Evolutionary conservation across 2,797 vertebrate species (phyloP).

Genomic region (Rhyacichthys aspro): DNA sequence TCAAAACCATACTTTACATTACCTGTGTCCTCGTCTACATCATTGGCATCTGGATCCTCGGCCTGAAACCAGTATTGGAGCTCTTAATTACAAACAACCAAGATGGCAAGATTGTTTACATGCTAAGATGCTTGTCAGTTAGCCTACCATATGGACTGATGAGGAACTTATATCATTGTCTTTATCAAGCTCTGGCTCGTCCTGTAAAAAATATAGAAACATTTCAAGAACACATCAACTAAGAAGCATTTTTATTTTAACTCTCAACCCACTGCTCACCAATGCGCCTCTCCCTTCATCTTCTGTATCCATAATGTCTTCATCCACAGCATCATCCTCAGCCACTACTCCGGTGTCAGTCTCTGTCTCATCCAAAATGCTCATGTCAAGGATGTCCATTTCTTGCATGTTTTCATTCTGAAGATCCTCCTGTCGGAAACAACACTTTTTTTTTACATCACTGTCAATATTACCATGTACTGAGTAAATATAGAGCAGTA

Average conservation of each 20-base stretch:
- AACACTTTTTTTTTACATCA: neutral
- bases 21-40: slow-evolving; percentile 88
- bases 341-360: slow-evolving; percentile 82
- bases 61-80: slow-evolving; percentile 39
- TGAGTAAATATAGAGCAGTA: neutral
- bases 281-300: slow-evolving; percentile 46
- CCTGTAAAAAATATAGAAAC: slow-evolving; percentile 43
- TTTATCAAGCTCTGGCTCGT: slow-evolving; percentile 38
- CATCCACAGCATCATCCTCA: slow-evolving; percentile 72
- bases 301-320: slow-evolving; percentile 53
- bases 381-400: slow-evolving; percentile 91
- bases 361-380: slow-evolving; percentile 86
- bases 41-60: slow-evolving; percentile 77
- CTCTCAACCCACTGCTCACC: slow-evolving; percentile 29
- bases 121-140: neutral
- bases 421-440: slow-evolving; percentile 79
- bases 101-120: neutral
- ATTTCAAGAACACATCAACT: neutral
- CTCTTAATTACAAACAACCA: neutral
- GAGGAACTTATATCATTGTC: slow-evolving; percentile 43
- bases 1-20: slow-evolving; percentile 78
- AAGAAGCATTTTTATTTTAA: neutral
- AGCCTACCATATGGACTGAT: slow-evolving; percentile 48
- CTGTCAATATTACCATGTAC: neutral
- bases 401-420: slow-evolving; percentile 87